A percentile compares a stretch with the other conserved stretches of the same genome.
Evolutionary conservation across 2,113 vertebrate genomes (phyloP).

Genomic region (Seriola rivoliana): DNA sequence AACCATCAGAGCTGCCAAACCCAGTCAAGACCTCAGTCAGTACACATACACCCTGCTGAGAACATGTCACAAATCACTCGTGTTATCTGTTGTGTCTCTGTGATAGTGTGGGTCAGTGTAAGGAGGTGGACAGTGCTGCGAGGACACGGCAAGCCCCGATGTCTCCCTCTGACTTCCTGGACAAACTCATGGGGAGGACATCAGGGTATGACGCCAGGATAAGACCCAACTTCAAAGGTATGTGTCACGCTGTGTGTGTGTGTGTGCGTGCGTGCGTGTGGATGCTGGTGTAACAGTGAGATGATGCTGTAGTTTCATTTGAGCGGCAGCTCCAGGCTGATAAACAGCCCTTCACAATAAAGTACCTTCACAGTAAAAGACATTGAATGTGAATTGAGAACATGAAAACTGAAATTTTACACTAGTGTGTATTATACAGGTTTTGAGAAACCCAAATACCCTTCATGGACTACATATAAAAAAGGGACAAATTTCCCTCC

Average conservation of each 20-base stretch:
- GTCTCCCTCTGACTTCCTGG: constrained; percentile 97
- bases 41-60: background rate
- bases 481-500: too few relatives aligned
- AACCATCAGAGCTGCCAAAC: too few relatives aligned
- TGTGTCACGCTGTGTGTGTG: background rate
- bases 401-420: too few relatives aligned
- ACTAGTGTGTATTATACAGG: too few relatives aligned
- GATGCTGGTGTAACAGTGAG: background rate
- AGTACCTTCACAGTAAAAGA: too few relatives aligned
- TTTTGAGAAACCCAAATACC: too few relatives aligned
- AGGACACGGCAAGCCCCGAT: constrained; percentile 88
- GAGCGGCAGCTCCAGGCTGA: too few relatives aligned
- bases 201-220: constrained; percentile 98
- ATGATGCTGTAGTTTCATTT: background rate
- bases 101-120: constrained; percentile 90
- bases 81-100: constrained; percentile 34
- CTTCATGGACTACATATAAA: too few relatives aligned
- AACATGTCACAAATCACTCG: background rate
- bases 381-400: too few relatives aligned
- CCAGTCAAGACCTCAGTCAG: too few relatives aligned
- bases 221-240: constrained; percentile 99
- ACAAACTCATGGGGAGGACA: constrained; percentile 97
- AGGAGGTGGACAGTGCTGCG: constrained; percentile 90
- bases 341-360: too few relatives aligned
- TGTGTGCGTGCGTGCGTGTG: background rate